Evolutionary conservation across 1,140 invertebrate species (phyloP).

Genomic region (Chironomus striatipennis): DNA sequence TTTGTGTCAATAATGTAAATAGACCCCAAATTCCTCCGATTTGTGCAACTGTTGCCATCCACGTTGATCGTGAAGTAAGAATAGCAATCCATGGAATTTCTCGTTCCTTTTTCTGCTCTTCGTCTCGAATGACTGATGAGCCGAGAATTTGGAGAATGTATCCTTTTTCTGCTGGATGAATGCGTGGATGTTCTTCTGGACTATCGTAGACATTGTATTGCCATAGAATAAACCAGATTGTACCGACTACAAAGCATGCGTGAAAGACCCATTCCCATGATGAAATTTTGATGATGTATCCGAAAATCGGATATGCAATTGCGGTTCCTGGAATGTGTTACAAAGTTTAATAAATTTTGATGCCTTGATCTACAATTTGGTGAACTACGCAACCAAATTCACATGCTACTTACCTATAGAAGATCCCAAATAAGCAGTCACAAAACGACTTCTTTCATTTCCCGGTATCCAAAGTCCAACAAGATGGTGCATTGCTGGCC

Average conservation of each 20-base stretch:
- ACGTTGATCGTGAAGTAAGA: neutral
- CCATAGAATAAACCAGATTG: conserved; percentile 55
- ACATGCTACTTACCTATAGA: conserved; percentile 41
- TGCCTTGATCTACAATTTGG: no score
- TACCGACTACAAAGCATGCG: conserved; percentile 46
- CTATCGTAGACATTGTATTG: conserved; percentile 48
- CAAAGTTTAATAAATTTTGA: no score
- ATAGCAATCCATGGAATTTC: neutral
- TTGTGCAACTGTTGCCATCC: conserved; percentile 40
- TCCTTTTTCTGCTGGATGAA: conserved; percentile 51
- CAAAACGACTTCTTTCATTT: conserved; percentile 65
- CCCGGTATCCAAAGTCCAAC: conserved; percentile 77
- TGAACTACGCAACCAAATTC: no score
- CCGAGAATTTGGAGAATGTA: conserved; percentile 45
- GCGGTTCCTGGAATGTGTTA: conserved; percentile 43
- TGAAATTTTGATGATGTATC: conserved; percentile 46
- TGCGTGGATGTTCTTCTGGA: conserved; percentile 60
- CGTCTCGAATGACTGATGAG: conserved; percentile 1
- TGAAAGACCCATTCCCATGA: conserved; percentile 67
- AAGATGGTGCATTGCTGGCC: conserved; percentile 75
- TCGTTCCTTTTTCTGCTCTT: neutral
- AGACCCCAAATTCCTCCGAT: conserved; percentile 49
- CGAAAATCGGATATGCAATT: conserved; percentile 52
- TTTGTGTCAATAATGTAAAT: conserved; percentile 53
- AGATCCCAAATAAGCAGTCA: conserved; percentile 60